phyloP scores from a whole-genome alignment of 2,113 vertebrate genomes.

The Rallus limicola region DNA sequence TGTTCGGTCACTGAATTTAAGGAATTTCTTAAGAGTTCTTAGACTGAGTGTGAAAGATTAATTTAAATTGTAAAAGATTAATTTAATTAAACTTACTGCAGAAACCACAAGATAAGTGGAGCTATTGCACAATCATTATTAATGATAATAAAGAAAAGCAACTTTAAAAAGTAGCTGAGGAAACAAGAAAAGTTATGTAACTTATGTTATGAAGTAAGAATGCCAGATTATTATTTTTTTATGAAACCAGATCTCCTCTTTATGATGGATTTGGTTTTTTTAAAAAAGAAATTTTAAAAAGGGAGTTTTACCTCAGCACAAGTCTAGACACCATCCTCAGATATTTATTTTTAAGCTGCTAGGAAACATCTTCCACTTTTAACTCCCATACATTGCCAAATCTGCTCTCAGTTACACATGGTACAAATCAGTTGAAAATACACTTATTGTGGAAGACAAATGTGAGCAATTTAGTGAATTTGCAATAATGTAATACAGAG shows the following conservation, averaged over 20 bases:
- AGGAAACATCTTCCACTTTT: not conserved
- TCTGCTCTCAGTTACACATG: constrained; percentile 21
- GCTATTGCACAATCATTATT: not conserved
- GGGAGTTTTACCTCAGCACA: not conserved
- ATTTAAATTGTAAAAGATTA: not conserved
- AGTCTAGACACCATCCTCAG: constrained; percentile 27
- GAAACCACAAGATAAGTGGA: not conserved
- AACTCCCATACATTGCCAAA: constrained; percentile 10
- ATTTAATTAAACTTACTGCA: not conserved
- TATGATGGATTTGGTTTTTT: not conserved
- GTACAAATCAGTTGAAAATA: constrained; percentile 41
- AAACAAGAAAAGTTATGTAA: not conserved
- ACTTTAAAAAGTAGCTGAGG: not conserved
- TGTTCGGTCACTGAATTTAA: not conserved
- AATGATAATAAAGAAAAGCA: not conserved
- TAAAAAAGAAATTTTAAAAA: not conserved
- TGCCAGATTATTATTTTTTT: not conserved
- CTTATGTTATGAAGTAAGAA: not conserved
- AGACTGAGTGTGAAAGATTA: not conserved
- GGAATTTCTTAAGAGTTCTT: not conserved
- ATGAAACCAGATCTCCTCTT: not conserved
- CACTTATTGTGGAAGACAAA: constrained; percentile 15
- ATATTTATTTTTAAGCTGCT: constrained; percentile 42
- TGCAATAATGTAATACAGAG: constrained; percentile 1
- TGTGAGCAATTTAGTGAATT: not conserved